A percentile compares a stretch with the other conserved stretches of the same genome.
Conservation (phyloP, 2,888 invertebrate genomes). For the Phymatocera aterrima region DNA sequence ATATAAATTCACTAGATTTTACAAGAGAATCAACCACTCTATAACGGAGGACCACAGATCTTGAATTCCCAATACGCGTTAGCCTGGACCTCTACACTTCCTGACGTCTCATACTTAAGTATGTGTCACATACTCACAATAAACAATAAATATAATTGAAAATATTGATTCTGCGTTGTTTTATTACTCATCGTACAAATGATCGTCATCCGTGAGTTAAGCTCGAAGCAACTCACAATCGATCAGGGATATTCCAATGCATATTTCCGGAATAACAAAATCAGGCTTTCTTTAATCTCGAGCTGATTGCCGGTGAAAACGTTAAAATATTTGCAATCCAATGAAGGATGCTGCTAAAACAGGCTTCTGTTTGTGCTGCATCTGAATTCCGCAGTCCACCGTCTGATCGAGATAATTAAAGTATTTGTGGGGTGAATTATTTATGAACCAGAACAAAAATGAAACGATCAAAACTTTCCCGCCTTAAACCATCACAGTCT, state of each 20-base stretch:
- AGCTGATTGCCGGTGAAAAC: background rate
- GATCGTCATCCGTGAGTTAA: background rate
- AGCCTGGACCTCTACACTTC: background rate
- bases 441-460: slow-evolving; percentile 57
- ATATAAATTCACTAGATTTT: slow-evolving; percentile 26
- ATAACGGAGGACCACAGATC: background rate
- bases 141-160: background rate
- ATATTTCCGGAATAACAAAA: background rate
- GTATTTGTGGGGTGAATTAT: slow-evolving; percentile 65
- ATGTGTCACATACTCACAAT: background rate
- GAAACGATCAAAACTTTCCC: slow-evolving; percentile 39
- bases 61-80: background rate
- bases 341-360: background rate
- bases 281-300: background rate
- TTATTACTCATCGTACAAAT: background rate
- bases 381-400: background rate
- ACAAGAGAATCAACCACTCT: slow-evolving; percentile 1
- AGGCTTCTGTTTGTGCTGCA: background rate
- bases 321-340: background rate
- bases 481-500: slow-evolving; percentile 14
- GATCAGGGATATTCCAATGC: background rate
- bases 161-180: background rate
- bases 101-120: background rate
- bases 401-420: slow-evolving; percentile 60
- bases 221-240: background rate